Percentiles rank a stretch among this genome's conserved stretches.
phyloP scores from a whole-genome alignment of 1,140 invertebrate genomes.

The Cydia strobilella region DNA sequence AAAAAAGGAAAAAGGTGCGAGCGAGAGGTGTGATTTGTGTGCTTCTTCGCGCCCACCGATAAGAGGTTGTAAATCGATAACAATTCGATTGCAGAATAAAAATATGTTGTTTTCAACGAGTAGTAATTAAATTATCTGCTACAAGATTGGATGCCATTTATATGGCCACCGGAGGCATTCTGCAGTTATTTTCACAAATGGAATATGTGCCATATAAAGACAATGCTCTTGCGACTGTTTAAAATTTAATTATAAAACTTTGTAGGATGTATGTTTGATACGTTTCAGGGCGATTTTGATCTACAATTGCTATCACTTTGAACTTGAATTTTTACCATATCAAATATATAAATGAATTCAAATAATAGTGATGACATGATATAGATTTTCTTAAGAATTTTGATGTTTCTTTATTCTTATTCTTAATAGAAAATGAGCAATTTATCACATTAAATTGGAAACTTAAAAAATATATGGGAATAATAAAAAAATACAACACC shows the following conservation, averaged over 20 bases:
- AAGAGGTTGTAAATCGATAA: conserved; percentile 56
- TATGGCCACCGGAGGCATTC: background rate
- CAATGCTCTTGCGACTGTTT: background rate
- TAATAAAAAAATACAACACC: no score
- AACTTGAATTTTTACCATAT: background rate
- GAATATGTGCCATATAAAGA: background rate
- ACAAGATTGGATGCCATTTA: conserved; percentile 14
- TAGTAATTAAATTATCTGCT: conserved; percentile 27
- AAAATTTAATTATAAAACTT: background rate
- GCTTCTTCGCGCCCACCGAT: conserved; percentile 68
- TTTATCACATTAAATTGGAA: no score
- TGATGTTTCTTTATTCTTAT: no score
- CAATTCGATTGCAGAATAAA: conserved; percentile 49
- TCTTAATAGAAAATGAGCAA: no score
- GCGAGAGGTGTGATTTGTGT: conserved; percentile 74
- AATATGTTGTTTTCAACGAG: conserved; percentile 30
- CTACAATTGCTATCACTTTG: background rate
- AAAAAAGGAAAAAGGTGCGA: conserved; percentile 37
- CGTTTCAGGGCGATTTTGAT: background rate
- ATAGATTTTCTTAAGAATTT: no score
- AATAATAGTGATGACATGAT: no score
- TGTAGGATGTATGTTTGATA: background rate
- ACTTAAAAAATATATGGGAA: no score
- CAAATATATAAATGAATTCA: background rate
- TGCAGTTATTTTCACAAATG: background rate